These are phyloP conservation scores for Sarcophaga variegata DNA, from an alignment of 2,888 invertebrate species.

Conservation along the genomic window DNA sequence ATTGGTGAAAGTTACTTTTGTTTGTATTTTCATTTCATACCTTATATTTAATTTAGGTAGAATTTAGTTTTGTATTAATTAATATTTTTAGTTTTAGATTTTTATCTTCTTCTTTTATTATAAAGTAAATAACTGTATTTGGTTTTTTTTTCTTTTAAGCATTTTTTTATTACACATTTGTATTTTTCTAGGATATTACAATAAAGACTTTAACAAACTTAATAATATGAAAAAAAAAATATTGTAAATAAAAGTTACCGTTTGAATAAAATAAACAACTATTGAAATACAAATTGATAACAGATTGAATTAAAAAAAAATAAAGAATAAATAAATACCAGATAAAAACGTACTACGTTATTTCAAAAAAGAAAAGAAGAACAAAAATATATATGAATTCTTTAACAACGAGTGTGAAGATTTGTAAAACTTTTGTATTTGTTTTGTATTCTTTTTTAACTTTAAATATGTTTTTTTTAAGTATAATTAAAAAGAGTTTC, in stretches of 20 bases:
- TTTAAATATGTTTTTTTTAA: slow-evolving; percentile 54
- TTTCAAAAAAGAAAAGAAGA: background rate
- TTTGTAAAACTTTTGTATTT: slow-evolving; percentile 62
- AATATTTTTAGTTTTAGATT: slow-evolving; percentile 27
- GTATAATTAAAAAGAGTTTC: slow-evolving; percentile 51
- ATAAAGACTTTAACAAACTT: slow-evolving; percentile 67
- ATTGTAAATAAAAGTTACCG: slow-evolving; percentile 35
- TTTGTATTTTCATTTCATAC: slow-evolving; percentile 32
- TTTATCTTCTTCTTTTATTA: slow-evolving; percentile 20
- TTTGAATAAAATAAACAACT: slow-evolving; percentile 47
- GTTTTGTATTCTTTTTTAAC: slow-evolving; percentile 37
- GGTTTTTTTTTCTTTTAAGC: slow-evolving; percentile 59
- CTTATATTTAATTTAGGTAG: slow-evolving; percentile 31
- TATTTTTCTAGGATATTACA: slow-evolving; percentile 55
- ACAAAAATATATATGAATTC: background rate
- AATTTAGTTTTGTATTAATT: slow-evolving; percentile 19
- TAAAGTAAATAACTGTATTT: slow-evolving; percentile 68
- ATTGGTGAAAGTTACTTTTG: slow-evolving; percentile 56
- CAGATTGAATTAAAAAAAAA: slow-evolving; percentile 13
- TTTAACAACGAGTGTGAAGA: slow-evolving; percentile 56
- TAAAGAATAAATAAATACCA: slow-evolving; percentile 21
- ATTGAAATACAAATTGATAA: slow-evolving; percentile 30
- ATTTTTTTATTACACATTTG: slow-evolving; percentile 66
- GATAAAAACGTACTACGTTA: slow-evolving; percentile 14
- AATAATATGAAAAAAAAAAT: slow-evolving; percentile 57